Conservation (phyloP, 2,888 invertebrate species). For the Trichogramma evanescens region DNA sequence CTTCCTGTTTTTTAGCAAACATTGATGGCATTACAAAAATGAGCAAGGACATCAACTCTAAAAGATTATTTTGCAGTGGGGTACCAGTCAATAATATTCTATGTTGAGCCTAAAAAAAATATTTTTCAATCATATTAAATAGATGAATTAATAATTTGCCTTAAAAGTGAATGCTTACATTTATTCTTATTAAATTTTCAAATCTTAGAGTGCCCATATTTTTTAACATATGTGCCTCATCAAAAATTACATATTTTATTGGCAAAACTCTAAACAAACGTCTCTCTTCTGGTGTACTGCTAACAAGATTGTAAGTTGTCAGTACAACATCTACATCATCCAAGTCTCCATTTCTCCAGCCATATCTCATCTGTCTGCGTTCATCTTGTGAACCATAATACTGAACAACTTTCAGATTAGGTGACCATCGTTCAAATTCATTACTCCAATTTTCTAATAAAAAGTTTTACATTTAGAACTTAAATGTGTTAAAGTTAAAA, state of each 20-base stretch:
- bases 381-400: slow-evolving; percentile 88
- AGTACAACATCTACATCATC: slow-evolving; percentile 75
- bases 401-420: slow-evolving; percentile 68
- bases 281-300: slow-evolving; percentile 80
- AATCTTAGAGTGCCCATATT: slow-evolving; percentile 93
- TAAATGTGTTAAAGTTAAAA: slow-evolving; percentile 2
- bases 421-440: slow-evolving; percentile 75
- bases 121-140: slow-evolving; percentile 3
- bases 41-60: slow-evolving; percentile 90
- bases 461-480: slow-evolving; percentile 6
- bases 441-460: slow-evolving; percentile 73
- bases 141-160: slow-evolving; percentile 26
- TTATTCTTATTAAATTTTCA: slow-evolving; percentile 79
- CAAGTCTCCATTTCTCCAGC: slow-evolving; percentile 66
- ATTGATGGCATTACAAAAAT: slow-evolving; percentile 95
- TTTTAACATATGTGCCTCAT: slow-evolving; percentile 97
- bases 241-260: slow-evolving; percentile 89
- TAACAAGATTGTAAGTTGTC: slow-evolving; percentile 82
- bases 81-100: slow-evolving; percentile 90
- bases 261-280: slow-evolving; percentile 83
- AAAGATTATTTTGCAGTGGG: slow-evolving; percentile 89
- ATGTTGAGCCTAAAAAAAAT: slow-evolving; percentile 62
- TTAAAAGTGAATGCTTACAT: slow-evolving; percentile 49
- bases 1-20: slow-evolving; percentile 81
- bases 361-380: slow-evolving; percentile 66